phyloP scores from a whole-genome alignment of 2,888 invertebrate species.

The Sarcophaga carnaria region DNA sequence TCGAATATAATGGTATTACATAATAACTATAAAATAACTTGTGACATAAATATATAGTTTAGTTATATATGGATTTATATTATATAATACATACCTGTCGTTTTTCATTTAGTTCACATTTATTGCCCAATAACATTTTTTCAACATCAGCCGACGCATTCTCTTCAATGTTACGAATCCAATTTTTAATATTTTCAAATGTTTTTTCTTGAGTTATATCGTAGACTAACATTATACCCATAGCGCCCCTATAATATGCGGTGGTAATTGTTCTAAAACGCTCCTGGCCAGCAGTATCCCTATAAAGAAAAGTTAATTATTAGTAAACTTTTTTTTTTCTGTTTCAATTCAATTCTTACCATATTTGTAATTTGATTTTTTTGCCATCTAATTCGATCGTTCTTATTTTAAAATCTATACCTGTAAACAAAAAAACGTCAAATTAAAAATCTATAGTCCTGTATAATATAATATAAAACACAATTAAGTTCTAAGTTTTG shows the following conservation, averaged over 20 bases:
- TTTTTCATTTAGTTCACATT: constrained; percentile 98
- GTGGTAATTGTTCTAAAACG: constrained; percentile 99
- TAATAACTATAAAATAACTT: not conserved
- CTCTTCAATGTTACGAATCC: constrained; percentile 99
- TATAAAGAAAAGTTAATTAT: constrained; percentile 78
- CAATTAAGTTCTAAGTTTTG: too few relatives aligned
- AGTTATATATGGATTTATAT: not conserved
- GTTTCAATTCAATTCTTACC: constrained; percentile 85
- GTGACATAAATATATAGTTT: not conserved
- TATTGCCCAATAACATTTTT: constrained; percentile 99
- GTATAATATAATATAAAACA: too few relatives aligned
- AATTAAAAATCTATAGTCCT: constrained; percentile 39
- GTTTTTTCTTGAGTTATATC: constrained; percentile 99
- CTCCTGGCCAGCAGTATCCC: constrained; percentile 99
- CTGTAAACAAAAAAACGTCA: constrained; percentile 84
- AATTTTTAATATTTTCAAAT: constrained; percentile 99
- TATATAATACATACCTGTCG: constrained; percentile 86
- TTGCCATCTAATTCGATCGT: constrained; percentile 99
- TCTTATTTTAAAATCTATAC: constrained; percentile 99
- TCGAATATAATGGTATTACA: not conserved
- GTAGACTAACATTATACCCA: constrained; percentile 99
- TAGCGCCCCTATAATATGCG: constrained; percentile 99
- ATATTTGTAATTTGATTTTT: constrained; percentile 99
- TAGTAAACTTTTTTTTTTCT: not conserved
- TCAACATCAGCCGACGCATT: constrained; percentile 99